Evolutionary conservation across 2,888 invertebrate species (phyloP).

Genomic region (Ophion slaviceki): DNA sequence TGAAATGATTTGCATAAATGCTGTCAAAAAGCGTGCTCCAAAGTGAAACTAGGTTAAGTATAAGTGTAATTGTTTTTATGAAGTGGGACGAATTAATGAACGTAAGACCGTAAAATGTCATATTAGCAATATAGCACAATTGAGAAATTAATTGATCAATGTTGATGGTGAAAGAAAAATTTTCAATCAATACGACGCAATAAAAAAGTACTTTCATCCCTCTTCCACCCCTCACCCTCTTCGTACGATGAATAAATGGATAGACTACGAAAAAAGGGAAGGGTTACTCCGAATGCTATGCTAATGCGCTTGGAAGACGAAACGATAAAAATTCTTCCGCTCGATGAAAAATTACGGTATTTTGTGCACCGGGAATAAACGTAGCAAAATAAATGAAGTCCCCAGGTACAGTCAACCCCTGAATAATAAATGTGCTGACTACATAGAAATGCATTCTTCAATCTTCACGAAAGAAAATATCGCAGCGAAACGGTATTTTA

Average conservation of each 20-base stretch:
- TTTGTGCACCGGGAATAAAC: neutral
- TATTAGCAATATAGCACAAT: neutral
- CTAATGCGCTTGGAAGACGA: neutral
- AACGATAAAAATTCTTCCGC: neutral
- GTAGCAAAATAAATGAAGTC: neutral
- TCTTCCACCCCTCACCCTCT: neutral
- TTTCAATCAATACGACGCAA: neutral
- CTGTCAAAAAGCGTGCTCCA: neutral
- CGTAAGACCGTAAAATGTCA: neutral
- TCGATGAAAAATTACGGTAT: neutral
- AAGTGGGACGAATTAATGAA: neutral
- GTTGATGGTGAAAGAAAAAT: neutral
- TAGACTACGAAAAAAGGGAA: neutral
- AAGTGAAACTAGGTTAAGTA: neutral
- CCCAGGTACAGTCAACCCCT: neutral
- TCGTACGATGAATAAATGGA: conserved; percentile 16
- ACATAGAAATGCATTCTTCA: neutral
- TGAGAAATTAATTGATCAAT: neutral
- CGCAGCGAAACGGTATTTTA: neutral
- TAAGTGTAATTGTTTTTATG: neutral
- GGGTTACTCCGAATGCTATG: neutral
- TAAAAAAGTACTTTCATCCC: neutral
- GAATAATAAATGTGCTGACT: conserved; percentile 10
- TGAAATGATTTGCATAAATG: neutral
- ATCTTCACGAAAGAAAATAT: neutral